Base-by-base conservation (phyloP, 2,113 vertebrate species). In the Sorex fumeus region DNA sequence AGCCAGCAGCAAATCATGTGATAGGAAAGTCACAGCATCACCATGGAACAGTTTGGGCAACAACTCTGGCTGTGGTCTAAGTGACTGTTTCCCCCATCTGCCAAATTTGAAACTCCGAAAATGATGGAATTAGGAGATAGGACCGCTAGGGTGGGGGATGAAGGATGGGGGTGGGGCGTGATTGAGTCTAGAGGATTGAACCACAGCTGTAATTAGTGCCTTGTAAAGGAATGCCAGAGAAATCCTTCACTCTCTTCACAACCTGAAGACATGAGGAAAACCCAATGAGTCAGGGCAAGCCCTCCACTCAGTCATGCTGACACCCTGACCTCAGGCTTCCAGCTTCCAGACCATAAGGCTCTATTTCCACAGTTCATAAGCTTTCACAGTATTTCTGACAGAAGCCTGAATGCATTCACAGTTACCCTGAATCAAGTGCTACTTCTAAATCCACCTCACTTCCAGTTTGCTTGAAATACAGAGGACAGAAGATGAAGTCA, bases 401-500 rank as follows among this genome's bases (percentile, higher is more conserved):
- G 0, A 79, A 30, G 30, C 0, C 3, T 66, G 28, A 50, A 84
- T 71, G 15, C 27, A 71, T 70, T 18, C 76, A 69, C 80, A 67
- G 88, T 93, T n/a, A 79, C 25, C 18, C 19, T 76, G 28, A 50
- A 84, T 71, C 36, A 50, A 19, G 4, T 84, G n/a, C 18, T 3
- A 6, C 32, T 34, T 69, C 28, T 75, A 83, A 69, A 66, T 53
- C 13, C 13, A 53, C 6, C 57, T 70, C 84, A 76, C 19, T 67
- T 88, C 21, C 34, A 47, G 34, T 72, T 82, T 70, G 85, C 1
- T 69, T 57, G n/a, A 94, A 87, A 82, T 43, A 47, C 8, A n/a
- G n/a, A 78, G 0, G 11, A 32, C n/a, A 81, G 60, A 53, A 18
- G 43, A 62, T 4, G 18, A 92, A 4, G 28, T 34, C 84, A 85